Base-by-base conservation (phyloP, 92 coral and sea anemone genomes). In the Galaxea fascicularis region DNA sequence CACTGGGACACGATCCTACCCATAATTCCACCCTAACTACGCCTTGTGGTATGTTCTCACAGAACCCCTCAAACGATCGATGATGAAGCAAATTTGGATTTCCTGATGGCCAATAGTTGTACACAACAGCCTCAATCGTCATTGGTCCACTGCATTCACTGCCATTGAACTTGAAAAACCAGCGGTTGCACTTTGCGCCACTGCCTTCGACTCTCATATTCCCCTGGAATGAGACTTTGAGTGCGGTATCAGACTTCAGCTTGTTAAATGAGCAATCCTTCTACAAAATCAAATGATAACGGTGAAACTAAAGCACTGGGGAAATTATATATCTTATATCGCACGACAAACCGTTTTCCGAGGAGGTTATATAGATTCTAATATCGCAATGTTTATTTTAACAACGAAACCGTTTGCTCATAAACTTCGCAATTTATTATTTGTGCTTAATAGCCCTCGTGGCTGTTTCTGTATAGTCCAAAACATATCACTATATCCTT, bases 211-310 rank as follows among this genome's bases (percentile, higher is more conserved):
- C 29, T 60, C 30, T 22, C 66, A 60, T 60, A 60, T 21, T 60
- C 21, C 66, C 66, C 30, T 60, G 66, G 66, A 60, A 60, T 25
- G 66, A 60, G 12, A 60, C 66, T 60, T 60, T 60, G 28, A 60
- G 66, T 21, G 30, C 66, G 0, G 29, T 24, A 12, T 8, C 66
- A 22, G 66, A 60, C 29, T 21, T 25, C 30, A 60, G 66, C 66
- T 60, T 60, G 29, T 60, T 60, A 1, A 22, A 25, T 7, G 29
- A 60, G 15, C 41, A 35, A 6, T 35, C 41, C 41, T 35, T n/a
- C n/a, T n/a, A 35, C 41, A 35, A 35, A 35, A 35, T 35, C 41
- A 35, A 35, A 35, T 35, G 41, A 35, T 2, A 35, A 6, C 2
- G 41, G 41, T 35, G 41, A 35, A 35, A 35, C 6, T 35, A 35